Evolutionary conservation across 2,797 vertebrate genomes (phyloP).

Genomic region (Phyllotis vaccarum): DNA sequence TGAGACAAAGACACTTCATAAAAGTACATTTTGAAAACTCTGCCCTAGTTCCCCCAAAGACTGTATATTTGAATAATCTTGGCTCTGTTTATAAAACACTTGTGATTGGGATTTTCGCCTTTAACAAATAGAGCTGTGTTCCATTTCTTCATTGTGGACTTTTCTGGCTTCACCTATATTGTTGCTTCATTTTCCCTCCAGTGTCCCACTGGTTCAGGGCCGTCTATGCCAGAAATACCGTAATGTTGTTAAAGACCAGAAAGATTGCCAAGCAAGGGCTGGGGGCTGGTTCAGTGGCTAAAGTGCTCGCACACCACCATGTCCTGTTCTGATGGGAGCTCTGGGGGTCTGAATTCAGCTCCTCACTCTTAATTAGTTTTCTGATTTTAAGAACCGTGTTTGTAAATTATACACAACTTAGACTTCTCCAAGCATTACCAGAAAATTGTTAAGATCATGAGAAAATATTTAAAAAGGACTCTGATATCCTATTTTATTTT

Average conservation of each 20-base stretch:
- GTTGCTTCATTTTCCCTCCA: neutral
- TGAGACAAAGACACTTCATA: neutral
- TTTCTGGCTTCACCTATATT: neutral
- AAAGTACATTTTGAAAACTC: neutral
- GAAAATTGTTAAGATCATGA: neutral
- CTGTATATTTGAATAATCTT: conserved; percentile 12
- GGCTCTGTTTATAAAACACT: neutral
- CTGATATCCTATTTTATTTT: neutral
- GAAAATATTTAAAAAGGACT: neutral
- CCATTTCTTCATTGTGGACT: neutral
- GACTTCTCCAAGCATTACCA: neutral
- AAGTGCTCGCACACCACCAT: neutral
- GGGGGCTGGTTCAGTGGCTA: too few relatives aligned
- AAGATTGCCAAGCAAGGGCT: neutral
- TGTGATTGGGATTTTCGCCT: neutral
- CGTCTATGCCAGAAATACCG: neutral
- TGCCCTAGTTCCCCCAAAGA: neutral
- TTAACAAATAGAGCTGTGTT: neutral
- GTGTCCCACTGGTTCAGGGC: neutral
- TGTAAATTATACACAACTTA: neutral
- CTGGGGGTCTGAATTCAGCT: neutral
- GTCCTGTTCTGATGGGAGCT: neutral
- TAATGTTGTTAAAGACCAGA: neutral
- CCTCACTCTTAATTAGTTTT: neutral
- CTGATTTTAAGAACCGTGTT: neutral